Evolutionary conservation across 2,888 invertebrate species (phyloP).

Genomic region (Pseudococcus viburni): DNA sequence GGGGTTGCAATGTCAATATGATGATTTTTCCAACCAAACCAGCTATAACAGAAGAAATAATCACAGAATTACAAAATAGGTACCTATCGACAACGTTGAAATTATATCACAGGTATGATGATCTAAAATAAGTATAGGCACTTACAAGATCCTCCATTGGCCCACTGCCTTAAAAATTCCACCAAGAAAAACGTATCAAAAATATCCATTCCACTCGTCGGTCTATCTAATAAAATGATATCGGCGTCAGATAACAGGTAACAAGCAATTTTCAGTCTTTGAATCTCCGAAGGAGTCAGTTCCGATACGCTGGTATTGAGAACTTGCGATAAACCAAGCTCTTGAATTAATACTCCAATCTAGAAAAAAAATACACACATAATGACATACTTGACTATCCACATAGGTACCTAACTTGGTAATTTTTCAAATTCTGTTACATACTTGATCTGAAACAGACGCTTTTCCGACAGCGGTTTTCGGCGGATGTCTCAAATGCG

Average conservation of each 20-base stretch:
- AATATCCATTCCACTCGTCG: conserved; percentile 91
- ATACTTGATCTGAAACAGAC: conserved; percentile 69
- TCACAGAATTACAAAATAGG: not conserved
- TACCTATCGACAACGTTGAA: not conserved
- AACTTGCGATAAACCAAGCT: conserved; percentile 91
- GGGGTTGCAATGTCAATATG: conserved; percentile 92
- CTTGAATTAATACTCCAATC: conserved; percentile 92
- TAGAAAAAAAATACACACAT: conserved; percentile 70
- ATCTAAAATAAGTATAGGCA: not conserved
- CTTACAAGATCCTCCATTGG: conserved; percentile 71
- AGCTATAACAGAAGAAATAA: conserved; percentile 68
- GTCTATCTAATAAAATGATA: conserved; percentile 89
- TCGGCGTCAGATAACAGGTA: conserved; percentile 89
- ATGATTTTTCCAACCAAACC: conserved; percentile 80
- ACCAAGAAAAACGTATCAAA: conserved; percentile 96
- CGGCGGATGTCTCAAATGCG: conserved; percentile 68
- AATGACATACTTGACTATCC: not conserved
- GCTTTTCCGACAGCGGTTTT: conserved; percentile 68
- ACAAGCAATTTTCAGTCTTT: conserved; percentile 90
- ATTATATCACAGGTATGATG: not conserved
- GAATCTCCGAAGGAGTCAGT: conserved; percentile 89
- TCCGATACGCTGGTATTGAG: conserved; percentile 87
- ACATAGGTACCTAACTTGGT: not conserved
- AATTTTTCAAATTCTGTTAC: conserved; percentile 36
- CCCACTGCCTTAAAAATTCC: conserved; percentile 94